Evolutionary conservation across 2,113 vertebrate genomes (phyloP).

Genomic region (Cichladusa arquata): DNA sequence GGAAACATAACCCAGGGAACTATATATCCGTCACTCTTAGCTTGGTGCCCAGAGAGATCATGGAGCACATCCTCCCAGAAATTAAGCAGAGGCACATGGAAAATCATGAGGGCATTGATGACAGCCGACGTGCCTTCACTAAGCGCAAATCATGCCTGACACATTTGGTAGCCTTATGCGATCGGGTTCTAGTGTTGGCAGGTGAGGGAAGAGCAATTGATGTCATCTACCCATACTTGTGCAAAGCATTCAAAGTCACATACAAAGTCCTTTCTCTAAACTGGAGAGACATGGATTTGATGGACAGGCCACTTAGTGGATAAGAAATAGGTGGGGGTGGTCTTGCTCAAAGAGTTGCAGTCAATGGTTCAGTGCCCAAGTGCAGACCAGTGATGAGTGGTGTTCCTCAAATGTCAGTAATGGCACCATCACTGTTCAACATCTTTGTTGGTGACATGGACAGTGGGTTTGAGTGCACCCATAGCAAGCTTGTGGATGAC

Average conservation of each 20-base stretch:
- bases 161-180: not conserved
- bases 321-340: not conserved
- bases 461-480: too few species aligned
- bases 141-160: not conserved
- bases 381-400: not conserved
- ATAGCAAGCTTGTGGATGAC: not conserved
- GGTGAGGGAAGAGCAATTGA: not conserved
- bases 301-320: not conserved
- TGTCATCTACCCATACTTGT: rapidly evolving
- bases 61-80: not conserved
- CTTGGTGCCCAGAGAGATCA: not conserved
- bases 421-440: not conserved
- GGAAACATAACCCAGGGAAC: not conserved
- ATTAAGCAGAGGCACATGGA: not conserved
- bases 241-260: not conserved
- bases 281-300: not conserved
- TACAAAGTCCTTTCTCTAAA: not conserved
- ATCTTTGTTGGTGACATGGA: not conserved
- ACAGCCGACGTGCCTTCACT: not conserved
- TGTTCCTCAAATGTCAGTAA: not conserved
- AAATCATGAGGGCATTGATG: not conserved
- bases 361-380: not conserved
- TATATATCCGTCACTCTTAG: not conserved
- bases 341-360: not conserved
- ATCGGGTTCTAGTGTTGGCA: not conserved